phyloP scores from a whole-genome alignment of 2,113 vertebrate species.

The Noturus placidus region DNA sequence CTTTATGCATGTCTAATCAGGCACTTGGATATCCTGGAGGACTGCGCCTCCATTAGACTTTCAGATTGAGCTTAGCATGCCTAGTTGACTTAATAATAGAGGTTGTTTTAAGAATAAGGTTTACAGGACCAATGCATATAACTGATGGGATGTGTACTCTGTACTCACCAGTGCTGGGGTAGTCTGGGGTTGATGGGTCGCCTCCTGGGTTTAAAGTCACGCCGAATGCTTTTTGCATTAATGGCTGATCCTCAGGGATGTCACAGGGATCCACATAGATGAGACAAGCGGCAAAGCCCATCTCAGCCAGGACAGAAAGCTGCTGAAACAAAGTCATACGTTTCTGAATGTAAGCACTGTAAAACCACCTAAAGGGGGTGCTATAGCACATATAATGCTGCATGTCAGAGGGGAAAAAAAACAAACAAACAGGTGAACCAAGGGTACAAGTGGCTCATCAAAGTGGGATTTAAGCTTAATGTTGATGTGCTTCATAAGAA shows the following conservation, averaged over 20 bases:
- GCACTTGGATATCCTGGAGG: conserved; percentile 16
- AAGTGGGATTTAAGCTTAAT: not conserved
- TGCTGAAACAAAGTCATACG: conserved; percentile 59
- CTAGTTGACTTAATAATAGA: conserved; percentile 22
- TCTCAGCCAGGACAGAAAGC: conserved; percentile 83
- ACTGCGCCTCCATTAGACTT: conserved; percentile 27
- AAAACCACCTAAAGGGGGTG: conserved; percentile 12
- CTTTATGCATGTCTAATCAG: conserved; percentile 32
- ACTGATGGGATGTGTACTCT: not conserved
- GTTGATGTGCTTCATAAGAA: conserved; percentile 6
- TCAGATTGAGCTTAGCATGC: conserved; percentile 7
- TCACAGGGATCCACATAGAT: conserved; percentile 90
- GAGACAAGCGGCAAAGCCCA: conserved; percentile 85
- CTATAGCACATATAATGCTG: not conserved
- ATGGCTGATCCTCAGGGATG: conserved; percentile 67
- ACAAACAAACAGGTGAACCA: not conserved
- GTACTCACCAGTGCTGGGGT: conserved; percentile 79
- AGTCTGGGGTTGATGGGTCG: conserved; percentile 79
- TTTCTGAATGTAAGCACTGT: not conserved
- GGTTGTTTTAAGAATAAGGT: conserved; percentile 26
- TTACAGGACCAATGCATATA: not conserved
- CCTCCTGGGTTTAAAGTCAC: conserved; percentile 86
- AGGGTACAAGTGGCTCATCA: not conserved
- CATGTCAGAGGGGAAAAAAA: not conserved
- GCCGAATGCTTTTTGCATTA: conserved; percentile 76